Conservation (phyloP, 2,797 vertebrate species). For the Phoeniculus purpureus region DNA sequence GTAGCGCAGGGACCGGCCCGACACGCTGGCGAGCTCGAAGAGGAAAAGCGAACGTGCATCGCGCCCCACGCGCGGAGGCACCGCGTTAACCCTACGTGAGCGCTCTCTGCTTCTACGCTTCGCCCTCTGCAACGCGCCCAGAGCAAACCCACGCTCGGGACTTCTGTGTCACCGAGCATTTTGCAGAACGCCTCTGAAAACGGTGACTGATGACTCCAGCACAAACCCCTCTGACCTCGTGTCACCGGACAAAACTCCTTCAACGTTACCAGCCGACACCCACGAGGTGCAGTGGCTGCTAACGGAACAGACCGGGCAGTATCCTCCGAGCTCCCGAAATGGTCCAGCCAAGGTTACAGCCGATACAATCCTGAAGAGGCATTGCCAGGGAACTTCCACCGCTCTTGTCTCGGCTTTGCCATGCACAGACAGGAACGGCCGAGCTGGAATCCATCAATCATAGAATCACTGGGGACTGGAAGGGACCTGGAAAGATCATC, state of each 20-base stretch:
- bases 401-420: neutral
- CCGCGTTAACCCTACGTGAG: neutral
- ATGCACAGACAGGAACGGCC: neutral
- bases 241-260: neutral
- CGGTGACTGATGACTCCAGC: neutral
- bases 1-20: neutral
- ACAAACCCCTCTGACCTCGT: neutral
- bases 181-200: neutral
- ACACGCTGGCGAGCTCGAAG: accelerated
- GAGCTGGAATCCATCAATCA: too few relatives aligned
- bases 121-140: neutral
- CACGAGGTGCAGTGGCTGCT: neutral
- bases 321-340: neutral
- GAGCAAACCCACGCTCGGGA: neutral
- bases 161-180: neutral
- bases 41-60: neutral
- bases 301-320: neutral
- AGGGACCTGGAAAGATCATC: too few relatives aligned
- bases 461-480: too few relatives aligned
- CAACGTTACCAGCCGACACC: accelerated
- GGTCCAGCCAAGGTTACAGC: neutral
- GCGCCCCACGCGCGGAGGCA: neutral
- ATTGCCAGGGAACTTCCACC: neutral
- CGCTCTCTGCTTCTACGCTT: neutral
- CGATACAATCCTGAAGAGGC: neutral